Conservation (phyloP, 2,113 vertebrate species). For the Silurus glanis region DNA sequence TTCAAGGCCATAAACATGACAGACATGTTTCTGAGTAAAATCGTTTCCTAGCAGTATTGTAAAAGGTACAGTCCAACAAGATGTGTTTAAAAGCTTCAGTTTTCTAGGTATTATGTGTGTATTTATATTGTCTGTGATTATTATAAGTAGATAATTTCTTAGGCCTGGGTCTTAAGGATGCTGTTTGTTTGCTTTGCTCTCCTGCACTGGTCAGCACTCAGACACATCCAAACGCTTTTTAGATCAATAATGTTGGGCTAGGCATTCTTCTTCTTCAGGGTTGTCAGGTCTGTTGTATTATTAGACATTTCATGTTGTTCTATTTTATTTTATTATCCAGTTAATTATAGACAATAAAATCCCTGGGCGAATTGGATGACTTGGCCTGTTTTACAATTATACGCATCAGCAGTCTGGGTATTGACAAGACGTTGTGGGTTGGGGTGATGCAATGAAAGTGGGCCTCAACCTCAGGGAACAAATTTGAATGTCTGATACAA, state of each 20-base stretch:
- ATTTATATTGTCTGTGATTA: not conserved
- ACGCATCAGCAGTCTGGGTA: not conserved
- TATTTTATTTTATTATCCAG: not conserved
- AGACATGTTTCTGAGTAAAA: too few relatives aligned
- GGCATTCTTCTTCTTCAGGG: not conserved
- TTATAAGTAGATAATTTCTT: too few relatives aligned
- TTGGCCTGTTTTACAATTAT: not conserved
- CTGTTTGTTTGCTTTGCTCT: not conserved
- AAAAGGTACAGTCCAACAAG: too few relatives aligned
- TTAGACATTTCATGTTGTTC: not conserved
- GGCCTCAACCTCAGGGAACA: not conserved
- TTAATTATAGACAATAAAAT: not conserved
- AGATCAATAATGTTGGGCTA: not conserved
- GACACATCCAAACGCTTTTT: not conserved
- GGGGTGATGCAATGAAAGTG: not conserved
- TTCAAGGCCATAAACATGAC: too few relatives aligned
- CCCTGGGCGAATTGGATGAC: not conserved
- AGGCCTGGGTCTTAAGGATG: not conserved
- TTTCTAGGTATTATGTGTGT: not conserved
- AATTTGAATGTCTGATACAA: not conserved
- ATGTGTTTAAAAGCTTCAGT: too few relatives aligned
- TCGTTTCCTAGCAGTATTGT: too few relatives aligned
- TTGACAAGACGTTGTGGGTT: not conserved
- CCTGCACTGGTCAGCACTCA: not conserved
- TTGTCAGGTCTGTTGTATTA: not conserved